Conservation (phyloP, 2,113 vertebrate species). For the Tachysurus fulvidraco region DNA sequence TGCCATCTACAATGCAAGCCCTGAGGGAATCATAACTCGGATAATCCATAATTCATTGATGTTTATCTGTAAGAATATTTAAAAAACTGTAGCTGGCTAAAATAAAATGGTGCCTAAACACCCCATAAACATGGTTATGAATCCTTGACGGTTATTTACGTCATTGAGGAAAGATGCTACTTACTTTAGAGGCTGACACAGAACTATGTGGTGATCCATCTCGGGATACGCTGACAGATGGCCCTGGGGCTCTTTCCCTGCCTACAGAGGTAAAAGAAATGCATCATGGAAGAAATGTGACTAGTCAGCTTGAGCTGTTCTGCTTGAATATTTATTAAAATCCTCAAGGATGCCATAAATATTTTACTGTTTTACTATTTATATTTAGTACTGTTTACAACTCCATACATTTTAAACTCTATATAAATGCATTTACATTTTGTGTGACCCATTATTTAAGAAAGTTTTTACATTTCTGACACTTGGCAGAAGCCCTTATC, state of each 20-base stretch:
- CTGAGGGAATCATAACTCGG: neutral
- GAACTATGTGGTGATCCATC: constrained; percentile 91
- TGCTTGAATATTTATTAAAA: constrained; percentile 22
- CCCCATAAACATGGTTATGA: no score
- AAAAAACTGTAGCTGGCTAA: neutral
- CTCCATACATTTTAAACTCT: neutral
- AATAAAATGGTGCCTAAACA: neutral
- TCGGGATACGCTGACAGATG: constrained; percentile 81
- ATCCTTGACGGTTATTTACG: neutral
- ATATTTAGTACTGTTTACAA: neutral
- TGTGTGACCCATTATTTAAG: neutral
- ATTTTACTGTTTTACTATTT: neutral
- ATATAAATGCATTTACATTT: neutral
- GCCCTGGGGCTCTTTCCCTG: constrained; percentile 77
- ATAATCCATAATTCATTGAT: neutral
- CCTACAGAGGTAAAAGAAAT: constrained; percentile 60
- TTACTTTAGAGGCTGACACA: constrained; percentile 83
- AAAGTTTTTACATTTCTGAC: neutral
- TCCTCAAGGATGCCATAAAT: constrained; percentile 27
- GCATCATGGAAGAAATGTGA: neutral
- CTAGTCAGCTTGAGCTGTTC: constrained; percentile 37
- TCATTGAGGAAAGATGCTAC: neutral
- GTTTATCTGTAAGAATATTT: neutral
- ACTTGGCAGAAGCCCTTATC: no score
- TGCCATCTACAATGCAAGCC: neutral